Evolutionary conservation across 2,888 invertebrate species (phyloP).

Genomic region (Lysandra bellargus): DNA sequence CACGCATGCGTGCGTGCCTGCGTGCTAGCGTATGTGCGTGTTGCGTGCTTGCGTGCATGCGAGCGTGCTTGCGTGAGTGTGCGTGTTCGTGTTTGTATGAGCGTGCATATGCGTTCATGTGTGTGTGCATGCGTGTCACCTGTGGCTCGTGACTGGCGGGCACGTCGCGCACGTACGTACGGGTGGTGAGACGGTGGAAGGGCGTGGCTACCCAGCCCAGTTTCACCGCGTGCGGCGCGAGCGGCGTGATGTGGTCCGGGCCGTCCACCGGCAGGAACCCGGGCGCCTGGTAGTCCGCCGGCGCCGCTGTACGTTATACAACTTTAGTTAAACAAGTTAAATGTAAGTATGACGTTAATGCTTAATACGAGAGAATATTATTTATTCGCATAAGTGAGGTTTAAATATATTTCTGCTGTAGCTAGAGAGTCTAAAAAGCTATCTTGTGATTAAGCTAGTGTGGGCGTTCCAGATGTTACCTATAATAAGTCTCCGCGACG

Average conservation of each 20-base stretch:
- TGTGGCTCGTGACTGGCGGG: conserved; percentile 54
- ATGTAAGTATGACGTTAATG: too few species aligned
- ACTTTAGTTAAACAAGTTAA: too few species aligned
- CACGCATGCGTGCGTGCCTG: too few species aligned
- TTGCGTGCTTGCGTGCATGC: too few species aligned
- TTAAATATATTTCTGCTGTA: too few species aligned
- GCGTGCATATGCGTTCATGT: background rate
- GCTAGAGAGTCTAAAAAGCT: too few species aligned
- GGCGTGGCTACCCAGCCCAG: conserved; percentile 59
- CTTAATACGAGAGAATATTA: too few species aligned
- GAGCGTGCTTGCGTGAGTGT: background rate
- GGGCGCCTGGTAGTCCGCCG: conserved; percentile 66
- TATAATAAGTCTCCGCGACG: too few species aligned
- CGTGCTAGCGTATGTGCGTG: too few species aligned
- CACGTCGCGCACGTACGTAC: conserved; percentile 48
- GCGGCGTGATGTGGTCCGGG: conserved; percentile 50
- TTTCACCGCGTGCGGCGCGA: conserved; percentile 42
- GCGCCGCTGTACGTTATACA: conserved; percentile 52
- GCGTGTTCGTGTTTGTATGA: background rate
- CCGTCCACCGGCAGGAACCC: conserved; percentile 51
- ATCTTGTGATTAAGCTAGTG: too few species aligned
- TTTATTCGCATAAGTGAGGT: too few species aligned
- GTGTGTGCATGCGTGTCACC: conserved; percentile 46
- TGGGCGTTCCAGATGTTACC: too few species aligned
- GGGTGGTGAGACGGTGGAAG: conserved; percentile 52